Percentiles rank a stretch among this genome's conserved stretches.
Evolutionary conservation across 1,140 invertebrate species (phyloP).

Genomic region (Bathynomus jamesi): DNA sequence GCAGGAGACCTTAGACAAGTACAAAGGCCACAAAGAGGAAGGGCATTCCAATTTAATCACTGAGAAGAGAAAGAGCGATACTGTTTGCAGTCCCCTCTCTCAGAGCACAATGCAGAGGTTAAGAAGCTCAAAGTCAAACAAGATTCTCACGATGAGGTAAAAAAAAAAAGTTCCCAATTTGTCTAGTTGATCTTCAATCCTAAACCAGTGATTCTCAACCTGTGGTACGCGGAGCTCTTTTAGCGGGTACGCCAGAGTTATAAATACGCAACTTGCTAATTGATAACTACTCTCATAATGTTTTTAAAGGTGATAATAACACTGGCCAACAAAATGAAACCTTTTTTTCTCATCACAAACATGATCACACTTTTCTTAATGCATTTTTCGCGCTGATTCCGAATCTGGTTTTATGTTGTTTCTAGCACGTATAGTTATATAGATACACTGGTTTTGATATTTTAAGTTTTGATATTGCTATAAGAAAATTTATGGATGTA

Average conservation of each 20-base stretch:
- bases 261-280: not conserved
- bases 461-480: too few species aligned
- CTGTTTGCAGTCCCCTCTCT: not conserved
- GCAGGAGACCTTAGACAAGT: slow-evolving; percentile 25
- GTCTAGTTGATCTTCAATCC: not conserved
- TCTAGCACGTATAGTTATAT: too few species aligned
- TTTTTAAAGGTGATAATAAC: too few species aligned
- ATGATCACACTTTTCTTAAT: too few species aligned
- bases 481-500: too few species aligned
- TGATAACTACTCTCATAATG: too few species aligned
- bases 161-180: too few species aligned
- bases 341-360: too few species aligned
- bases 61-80: not conserved
- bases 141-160: not conserved
- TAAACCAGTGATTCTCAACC: not conserved
- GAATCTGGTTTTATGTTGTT: too few species aligned
- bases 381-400: too few species aligned
- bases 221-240: not conserved
- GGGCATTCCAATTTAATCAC: not conserved
- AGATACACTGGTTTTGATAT: too few species aligned
- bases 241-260: not conserved
- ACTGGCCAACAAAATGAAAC: too few species aligned
- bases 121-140: not conserved
- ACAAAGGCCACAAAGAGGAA: slow-evolving; percentile 1
- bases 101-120: not conserved